Percentiles rank a stretch among this genome's conserved stretches.
phyloP scores from a whole-genome alignment of 1,140 invertebrate species.

The Ganaspis sp. region DNA sequence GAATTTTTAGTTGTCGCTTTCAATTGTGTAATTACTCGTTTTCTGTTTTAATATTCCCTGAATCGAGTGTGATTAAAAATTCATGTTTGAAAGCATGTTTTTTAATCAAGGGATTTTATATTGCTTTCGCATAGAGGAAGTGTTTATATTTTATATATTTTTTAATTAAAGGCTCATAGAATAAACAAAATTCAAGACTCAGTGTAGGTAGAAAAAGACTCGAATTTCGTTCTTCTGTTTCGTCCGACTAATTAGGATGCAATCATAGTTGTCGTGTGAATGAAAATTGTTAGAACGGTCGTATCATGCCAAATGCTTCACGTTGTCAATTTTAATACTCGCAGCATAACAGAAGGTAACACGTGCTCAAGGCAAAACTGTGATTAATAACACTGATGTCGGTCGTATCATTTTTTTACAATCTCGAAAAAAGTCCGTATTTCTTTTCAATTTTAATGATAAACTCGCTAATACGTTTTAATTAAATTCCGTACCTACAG shows the following conservation, averaged over 20 bases:
- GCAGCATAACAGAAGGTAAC: constrained; percentile 7
- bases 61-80: too few species aligned
- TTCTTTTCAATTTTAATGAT: neutral
- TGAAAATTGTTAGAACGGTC: constrained; percentile 40
- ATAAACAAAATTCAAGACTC: too few species aligned
- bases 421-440: neutral
- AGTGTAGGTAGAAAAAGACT: neutral
- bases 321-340: constrained; percentile 4
- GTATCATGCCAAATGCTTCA: constrained; percentile 35
- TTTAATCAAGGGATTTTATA: too few species aligned
- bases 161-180: neutral
- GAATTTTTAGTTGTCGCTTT: too few species aligned
- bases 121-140: too few species aligned
- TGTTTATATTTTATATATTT: neutral
- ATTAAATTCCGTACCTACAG: too few species aligned
- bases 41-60: too few species aligned
- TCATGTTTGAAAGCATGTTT: too few species aligned
- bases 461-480: too few species aligned
- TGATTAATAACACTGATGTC: neutral
- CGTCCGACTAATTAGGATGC: neutral
- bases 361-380: constrained; percentile 12
- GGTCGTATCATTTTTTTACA: neutral
- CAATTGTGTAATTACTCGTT: too few species aligned
- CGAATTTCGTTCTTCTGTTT: neutral
- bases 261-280: constrained; percentile 32